Base-by-base conservation (phyloP, 2,888 invertebrate species). In the Selenia dentaria region DNA sequence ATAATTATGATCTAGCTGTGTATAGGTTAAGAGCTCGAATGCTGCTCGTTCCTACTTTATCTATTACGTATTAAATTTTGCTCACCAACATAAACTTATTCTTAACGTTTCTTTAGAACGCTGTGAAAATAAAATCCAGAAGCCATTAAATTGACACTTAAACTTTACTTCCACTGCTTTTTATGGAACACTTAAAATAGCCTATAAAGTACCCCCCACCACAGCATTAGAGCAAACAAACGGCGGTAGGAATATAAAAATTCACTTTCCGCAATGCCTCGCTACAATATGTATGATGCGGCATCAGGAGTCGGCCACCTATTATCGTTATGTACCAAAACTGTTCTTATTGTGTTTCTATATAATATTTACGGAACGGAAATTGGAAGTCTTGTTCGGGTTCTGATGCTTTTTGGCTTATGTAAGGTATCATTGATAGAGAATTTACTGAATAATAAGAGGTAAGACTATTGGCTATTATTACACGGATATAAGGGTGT, bases 201-300 rank as follows among this genome's bases (percentile, higher is more conserved):
- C 39, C 37, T 31, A 27, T 36, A 45, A 47, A 45, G 39, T 37
- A 48, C 28, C 49, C 48, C 26, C 44, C 43, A 36, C 44, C 32
- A 44, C 39, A 31, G 44, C 39, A 44, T 54, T 49, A 38, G 37
- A 6, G 40, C 46, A 49, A 51, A 42, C 45, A 41, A 54, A 50
- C 43, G 46, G 54, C 55, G 16, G 44, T 32, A 39, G 27, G 49
- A 54, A 54, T 56, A 56, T 56, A 54, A 59, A 60, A 61, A 54
- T 58, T 66, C 61, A 69, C 63, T 65, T 59, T 54, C 54, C 51
- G 42, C 48, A 60, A 45, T 55, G 52, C 43, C 51, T 54, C 56
- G 48, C 33, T 72, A 59, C 58, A 70, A 60, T 63, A 72, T 67
- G 59, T 63, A 70, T 67, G 63, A 47, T 44, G 43, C 36, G 34